Percentiles rank a stretch among this genome's conserved stretches.
Conservation (phyloP, 2,797 vertebrate species). For the Somateria mollissima region DNA sequence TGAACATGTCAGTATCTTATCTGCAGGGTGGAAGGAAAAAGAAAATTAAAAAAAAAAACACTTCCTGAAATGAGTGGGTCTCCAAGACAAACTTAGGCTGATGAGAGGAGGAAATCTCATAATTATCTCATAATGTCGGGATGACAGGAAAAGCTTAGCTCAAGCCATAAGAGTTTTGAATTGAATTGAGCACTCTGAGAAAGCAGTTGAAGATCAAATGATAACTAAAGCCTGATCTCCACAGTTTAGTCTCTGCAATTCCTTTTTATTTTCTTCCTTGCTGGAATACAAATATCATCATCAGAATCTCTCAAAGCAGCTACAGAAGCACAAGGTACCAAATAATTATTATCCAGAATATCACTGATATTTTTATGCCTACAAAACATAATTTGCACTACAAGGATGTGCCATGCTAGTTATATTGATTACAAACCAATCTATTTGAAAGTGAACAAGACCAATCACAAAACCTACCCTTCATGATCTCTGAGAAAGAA, state of each 20-base stretch:
- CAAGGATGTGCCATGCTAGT: accelerated
- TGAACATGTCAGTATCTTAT: not conserved
- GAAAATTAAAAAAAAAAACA: no score
- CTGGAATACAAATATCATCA: not conserved
- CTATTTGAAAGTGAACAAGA: not conserved
- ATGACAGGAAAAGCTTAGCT: not conserved
- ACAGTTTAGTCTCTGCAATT: not conserved
- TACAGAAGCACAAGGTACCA: not conserved
- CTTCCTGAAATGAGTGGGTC: not conserved
- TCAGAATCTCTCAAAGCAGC: not conserved
- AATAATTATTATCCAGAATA: not conserved
- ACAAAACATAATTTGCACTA: not conserved
- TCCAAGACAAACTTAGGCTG: not conserved
- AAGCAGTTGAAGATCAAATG: not conserved
- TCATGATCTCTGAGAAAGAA: not conserved
- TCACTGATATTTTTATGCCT: not conserved
- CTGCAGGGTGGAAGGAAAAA: not conserved
- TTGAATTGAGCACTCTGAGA: not conserved
- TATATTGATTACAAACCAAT: not conserved
- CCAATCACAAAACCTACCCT: not conserved
- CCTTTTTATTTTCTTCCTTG: not conserved
- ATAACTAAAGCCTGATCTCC: not conserved
- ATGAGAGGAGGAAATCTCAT: not conserved
- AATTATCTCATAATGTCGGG: not conserved
- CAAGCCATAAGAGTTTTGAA: not conserved